Conservation (phyloP, 2,888 invertebrate genomes). For the Macaria liturata region DNA sequence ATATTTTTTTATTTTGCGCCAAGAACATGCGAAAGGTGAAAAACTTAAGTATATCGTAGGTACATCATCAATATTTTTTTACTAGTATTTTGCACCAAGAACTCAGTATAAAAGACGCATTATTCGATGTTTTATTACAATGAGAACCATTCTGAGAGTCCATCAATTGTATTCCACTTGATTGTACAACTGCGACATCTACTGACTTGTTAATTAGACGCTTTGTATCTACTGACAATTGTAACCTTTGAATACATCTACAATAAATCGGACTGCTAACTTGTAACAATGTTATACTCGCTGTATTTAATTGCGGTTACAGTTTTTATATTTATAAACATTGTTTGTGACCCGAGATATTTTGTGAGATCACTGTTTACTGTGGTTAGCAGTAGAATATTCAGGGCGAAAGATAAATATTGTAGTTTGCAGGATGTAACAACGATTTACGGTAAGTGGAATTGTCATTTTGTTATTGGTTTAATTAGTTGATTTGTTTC, state of each 20-base stretch:
- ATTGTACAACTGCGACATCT: neutral
- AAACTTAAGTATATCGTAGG: too few relatives aligned
- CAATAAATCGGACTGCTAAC: neutral
- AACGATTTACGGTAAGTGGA: constrained; percentile 86
- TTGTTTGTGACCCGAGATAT: constrained; percentile 88
- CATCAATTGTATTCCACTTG: neutral
- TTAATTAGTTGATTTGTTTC: constrained; percentile 2
- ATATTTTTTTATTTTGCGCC: too few relatives aligned
- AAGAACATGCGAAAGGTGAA: too few relatives aligned
- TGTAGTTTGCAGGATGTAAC: constrained; percentile 85
- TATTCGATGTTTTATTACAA: too few relatives aligned
- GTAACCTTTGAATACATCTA: constrained; percentile 1
- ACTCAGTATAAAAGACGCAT: too few relatives aligned
- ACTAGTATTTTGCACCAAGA: too few relatives aligned
- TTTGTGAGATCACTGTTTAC: constrained; percentile 87
- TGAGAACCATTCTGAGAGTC: too few relatives aligned
- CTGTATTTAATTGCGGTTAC: constrained; percentile 42
- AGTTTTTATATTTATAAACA: constrained; percentile 78
- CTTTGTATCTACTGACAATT: constrained; percentile 4
- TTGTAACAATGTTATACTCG: constrained; percentile 29
- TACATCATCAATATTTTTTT: too few relatives aligned
- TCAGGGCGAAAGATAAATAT: constrained; percentile 79
- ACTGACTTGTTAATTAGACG: constrained; percentile 3
- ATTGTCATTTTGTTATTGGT: neutral
- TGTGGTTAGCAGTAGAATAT: constrained; percentile 85